A percentile compares a stretch with the other conserved stretches of the same genome.
phyloP scores from a whole-genome alignment of 2,888 invertebrate genomes.

The Cheilosia impressa region DNA sequence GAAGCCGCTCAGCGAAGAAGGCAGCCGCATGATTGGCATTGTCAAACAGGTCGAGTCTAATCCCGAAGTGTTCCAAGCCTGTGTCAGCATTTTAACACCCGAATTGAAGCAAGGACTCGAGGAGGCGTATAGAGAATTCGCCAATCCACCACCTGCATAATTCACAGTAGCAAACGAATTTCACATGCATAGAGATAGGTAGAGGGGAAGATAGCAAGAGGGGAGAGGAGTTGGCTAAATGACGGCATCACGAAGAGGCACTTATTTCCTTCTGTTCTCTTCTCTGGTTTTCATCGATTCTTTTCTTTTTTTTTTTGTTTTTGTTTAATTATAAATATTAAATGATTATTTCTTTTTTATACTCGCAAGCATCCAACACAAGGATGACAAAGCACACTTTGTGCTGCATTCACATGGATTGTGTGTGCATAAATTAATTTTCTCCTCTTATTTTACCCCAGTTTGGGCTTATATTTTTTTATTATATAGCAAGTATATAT shows the following conservation, averaged over 20 bases:
- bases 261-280: background rate
- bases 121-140: slow-evolving; percentile 85
- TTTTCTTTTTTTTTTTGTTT: slow-evolving; percentile 35
- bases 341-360: slow-evolving; percentile 50
- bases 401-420: slow-evolving; percentile 21
- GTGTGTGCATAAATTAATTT: slow-evolving; percentile 7
- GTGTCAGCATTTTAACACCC: slow-evolving; percentile 89
- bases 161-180: slow-evolving; percentile 55
- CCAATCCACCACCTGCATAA: slow-evolving; percentile 77
- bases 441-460: background rate
- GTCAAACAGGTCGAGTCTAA: slow-evolving; percentile 94
- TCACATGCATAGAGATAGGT: slow-evolving; percentile 48
- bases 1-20: slow-evolving; percentile 89
- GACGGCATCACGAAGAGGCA: slow-evolving; percentile 14
- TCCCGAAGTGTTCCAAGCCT: slow-evolving; percentile 91
- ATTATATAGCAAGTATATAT: slow-evolving; percentile 49
- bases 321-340: slow-evolving; percentile 23
- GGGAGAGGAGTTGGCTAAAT: slow-evolving; percentile 5
- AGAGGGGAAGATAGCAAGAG: slow-evolving; percentile 14
- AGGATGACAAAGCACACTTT: slow-evolving; percentile 17
- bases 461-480: slow-evolving; percentile 34
- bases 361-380: slow-evolving; percentile 28
- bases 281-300: slow-evolving; percentile 36
- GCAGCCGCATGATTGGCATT: slow-evolving; percentile 92
- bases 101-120: slow-evolving; percentile 94